phyloP scores from a whole-genome alignment of 2,888 invertebrate species.

The Agriopis leucophaearia region DNA sequence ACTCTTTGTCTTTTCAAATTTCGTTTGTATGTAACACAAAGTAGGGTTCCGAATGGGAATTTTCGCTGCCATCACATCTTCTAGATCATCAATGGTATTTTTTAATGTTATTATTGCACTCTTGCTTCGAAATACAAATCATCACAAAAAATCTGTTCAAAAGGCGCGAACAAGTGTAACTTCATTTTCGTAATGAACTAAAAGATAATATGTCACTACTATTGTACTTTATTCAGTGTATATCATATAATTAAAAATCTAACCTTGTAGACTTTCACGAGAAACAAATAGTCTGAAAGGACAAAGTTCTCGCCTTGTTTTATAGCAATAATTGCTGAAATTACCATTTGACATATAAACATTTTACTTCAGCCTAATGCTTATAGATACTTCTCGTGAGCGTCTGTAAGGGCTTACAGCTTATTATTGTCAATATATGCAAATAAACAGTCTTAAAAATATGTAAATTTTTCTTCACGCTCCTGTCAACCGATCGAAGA shows the following conservation, averaged over 20 bases:
- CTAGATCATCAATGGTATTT: background rate
- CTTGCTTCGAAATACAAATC: background rate
- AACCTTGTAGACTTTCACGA: background rate
- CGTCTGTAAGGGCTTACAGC: slow-evolving; percentile 2
- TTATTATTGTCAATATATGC: slow-evolving; percentile 18
- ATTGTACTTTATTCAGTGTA: background rate
- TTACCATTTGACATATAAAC: background rate
- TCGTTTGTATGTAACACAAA: no score
- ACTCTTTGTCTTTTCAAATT: no score
- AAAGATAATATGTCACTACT: background rate
- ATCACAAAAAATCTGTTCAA: background rate
- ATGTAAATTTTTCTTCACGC: background rate
- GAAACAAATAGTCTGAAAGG: background rate
- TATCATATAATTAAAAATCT: background rate
- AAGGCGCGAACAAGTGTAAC: background rate
- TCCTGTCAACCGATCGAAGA: no score
- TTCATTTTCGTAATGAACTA: background rate
- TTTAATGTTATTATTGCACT: background rate
- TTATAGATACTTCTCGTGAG: background rate
- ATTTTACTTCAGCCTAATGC: background rate
- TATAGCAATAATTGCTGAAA: background rate
- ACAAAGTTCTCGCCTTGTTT: background rate
- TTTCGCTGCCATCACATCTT: background rate
- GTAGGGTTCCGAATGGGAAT: no score
- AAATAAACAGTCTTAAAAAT: slow-evolving; percentile 10